A percentile compares a stretch with the other conserved stretches of the same genome.
Evolutionary conservation across 2,113 vertebrate genomes (phyloP).

Genomic region (Chinchilla lanigera): DNA sequence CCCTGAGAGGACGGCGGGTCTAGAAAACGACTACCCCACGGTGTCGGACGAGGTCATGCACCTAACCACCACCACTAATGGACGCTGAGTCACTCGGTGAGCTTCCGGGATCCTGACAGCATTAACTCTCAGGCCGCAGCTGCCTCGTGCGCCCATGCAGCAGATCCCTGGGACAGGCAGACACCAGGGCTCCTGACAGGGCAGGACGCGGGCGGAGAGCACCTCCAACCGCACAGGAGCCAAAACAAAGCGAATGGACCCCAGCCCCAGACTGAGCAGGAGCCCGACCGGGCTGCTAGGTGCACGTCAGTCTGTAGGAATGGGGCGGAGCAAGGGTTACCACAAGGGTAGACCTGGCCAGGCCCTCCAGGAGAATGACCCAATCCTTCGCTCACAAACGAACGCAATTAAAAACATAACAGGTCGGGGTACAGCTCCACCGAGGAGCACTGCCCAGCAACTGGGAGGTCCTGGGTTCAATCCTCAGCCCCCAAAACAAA

Average conservation of each 20-base stretch:
- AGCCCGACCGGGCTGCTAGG: background rate
- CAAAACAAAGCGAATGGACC: background rate
- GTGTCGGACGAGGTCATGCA: background rate
- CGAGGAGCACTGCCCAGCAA: background rate
- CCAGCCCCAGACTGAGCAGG: no score
- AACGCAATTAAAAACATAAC: background rate
- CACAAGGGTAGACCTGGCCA: no score
- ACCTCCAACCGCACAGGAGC: fast-evolving
- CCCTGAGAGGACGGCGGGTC: background rate
- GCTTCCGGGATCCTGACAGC: background rate
- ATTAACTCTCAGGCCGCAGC: background rate
- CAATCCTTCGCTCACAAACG: background rate
- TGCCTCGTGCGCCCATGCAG: background rate
- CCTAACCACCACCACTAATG: background rate
- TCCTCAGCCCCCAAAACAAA: background rate
- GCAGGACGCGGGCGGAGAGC: fast-evolving
- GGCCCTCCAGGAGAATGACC: background rate
- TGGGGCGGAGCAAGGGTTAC: fast-evolving
- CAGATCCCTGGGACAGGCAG: background rate
- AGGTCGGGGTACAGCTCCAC: background rate
- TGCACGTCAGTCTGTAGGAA: background rate
- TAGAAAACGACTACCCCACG: background rate
- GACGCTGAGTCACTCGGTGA: background rate
- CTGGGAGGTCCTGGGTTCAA: background rate
- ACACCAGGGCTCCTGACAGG: fast-evolving